Conservation (phyloP, 2,888 invertebrate species). For the Psylliodes chrysocephalus region DNA sequence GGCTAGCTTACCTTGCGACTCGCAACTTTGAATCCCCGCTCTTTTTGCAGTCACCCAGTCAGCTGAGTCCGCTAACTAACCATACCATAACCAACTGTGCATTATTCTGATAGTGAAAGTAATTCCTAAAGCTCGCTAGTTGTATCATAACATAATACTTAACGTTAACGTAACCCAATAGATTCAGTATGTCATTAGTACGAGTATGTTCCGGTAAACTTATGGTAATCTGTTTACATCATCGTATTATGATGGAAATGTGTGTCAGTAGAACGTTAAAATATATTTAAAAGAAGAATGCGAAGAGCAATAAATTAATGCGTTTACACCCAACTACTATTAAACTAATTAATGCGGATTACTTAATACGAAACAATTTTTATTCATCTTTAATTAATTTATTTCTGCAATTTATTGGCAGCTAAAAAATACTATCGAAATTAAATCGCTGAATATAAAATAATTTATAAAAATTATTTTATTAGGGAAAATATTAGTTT, state of each 20-base stretch:
- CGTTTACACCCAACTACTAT: not conserved
- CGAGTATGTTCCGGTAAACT: constrained; percentile 7
- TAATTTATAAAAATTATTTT: no score
- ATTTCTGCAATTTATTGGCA: no score
- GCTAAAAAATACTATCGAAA: no score
- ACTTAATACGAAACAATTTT: no score
- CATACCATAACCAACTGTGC: constrained; percentile 15
- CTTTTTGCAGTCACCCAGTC: constrained; percentile 11
- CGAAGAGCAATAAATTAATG: no score
- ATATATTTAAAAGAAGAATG: not conserved
- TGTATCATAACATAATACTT: constrained; percentile 6
- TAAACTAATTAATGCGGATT: no score
- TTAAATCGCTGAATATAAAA: no score
- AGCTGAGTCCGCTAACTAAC: not conserved
- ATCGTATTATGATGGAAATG: constrained; percentile 10
- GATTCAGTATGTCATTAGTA: constrained; percentile 9
- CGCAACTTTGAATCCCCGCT: constrained; percentile 48
- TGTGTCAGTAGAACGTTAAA: constrained; percentile 8
- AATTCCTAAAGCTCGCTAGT: constrained; percentile 24
- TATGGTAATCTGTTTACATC: constrained; percentile 11
- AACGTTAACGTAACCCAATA: constrained; percentile 13
- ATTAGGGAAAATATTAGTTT: no score
- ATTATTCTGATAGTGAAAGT: constrained; percentile 52
- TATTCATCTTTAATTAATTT: no score
- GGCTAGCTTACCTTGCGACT: constrained; percentile 54